phyloP scores from a whole-genome alignment of 2,797 vertebrate genomes.

The Clarias platycephalus region DNA sequence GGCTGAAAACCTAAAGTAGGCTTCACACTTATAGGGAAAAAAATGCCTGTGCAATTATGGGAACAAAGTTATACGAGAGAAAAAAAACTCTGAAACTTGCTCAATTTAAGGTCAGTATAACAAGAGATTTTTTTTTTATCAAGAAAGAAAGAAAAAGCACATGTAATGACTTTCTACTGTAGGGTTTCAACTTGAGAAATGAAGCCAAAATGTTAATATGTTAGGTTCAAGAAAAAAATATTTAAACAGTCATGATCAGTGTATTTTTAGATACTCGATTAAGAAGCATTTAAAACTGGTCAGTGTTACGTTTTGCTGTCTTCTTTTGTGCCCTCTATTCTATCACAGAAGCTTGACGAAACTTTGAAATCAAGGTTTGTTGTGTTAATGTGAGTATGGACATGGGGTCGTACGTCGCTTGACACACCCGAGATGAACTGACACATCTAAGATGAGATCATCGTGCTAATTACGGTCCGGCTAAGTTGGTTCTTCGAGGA shows the following conservation, averaged over 20 bases:
- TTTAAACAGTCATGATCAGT: neutral
- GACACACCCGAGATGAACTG: no score
- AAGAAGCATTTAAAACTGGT: neutral
- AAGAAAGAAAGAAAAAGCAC: neutral
- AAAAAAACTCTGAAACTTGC: neutral
- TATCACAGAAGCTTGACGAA: neutral
- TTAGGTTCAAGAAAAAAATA: neutral
- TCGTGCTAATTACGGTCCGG: no score
- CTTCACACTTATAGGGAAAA: neutral
- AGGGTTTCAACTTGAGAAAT: neutral
- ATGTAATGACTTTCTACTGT: neutral
- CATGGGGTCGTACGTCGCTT: no score
- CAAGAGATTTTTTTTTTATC: neutral
- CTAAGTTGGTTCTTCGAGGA: no score
- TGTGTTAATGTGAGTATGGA: neutral
- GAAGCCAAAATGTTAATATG: neutral
- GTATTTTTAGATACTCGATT: neutral
- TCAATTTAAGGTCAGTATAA: neutral
- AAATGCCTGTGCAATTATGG: conserved; percentile 19
- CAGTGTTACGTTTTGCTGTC: neutral
- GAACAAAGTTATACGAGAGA: neutral
- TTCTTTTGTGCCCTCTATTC: neutral
- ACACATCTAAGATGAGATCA: no score
- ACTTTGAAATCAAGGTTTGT: neutral
- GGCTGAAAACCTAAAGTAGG: conserved; percentile 23